Evolutionary conservation across 2,888 invertebrate genomes (phyloP).

Genomic region (Nymphalis polychloros): DNA sequence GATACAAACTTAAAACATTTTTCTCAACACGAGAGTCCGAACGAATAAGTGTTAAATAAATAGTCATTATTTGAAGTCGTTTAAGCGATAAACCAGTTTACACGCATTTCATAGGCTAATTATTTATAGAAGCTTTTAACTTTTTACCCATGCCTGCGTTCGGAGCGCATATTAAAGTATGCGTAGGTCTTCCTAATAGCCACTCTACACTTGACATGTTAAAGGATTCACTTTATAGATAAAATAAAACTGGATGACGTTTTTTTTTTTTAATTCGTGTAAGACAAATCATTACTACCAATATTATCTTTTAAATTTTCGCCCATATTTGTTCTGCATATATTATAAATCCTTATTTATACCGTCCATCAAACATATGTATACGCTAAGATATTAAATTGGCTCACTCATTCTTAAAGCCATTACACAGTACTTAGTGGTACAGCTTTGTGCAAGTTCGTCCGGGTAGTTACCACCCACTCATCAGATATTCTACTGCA

Average conservation of each 20-base stretch:
- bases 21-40: too few species aligned
- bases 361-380: too few species aligned
- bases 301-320: too few species aligned
- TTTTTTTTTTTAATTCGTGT: not conserved
- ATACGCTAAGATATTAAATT: too few species aligned
- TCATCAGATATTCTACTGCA: too few species aligned
- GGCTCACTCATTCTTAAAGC: too few species aligned
- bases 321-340: too few species aligned
- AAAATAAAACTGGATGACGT: not conserved
- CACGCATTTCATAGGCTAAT: conserved; percentile 20
- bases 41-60: conserved; percentile 15
- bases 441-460: too few species aligned
- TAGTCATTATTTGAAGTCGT: conserved; percentile 20
- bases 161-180: conserved; percentile 13
- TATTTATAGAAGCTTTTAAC: conserved; percentile 30
- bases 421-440: too few species aligned
- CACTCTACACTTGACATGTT: conserved; percentile 5
- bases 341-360: too few species aligned
- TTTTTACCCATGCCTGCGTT: conserved; percentile 20
- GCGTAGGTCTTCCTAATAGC: conserved; percentile 15
- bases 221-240: not conserved
- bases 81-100: conserved; percentile 22
- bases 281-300: too few species aligned
- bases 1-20: not conserved
- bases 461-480: too few species aligned